Base-by-base conservation (phyloP, 2,113 vertebrate genomes). In the Herpetotheres cachinnans region DNA sequence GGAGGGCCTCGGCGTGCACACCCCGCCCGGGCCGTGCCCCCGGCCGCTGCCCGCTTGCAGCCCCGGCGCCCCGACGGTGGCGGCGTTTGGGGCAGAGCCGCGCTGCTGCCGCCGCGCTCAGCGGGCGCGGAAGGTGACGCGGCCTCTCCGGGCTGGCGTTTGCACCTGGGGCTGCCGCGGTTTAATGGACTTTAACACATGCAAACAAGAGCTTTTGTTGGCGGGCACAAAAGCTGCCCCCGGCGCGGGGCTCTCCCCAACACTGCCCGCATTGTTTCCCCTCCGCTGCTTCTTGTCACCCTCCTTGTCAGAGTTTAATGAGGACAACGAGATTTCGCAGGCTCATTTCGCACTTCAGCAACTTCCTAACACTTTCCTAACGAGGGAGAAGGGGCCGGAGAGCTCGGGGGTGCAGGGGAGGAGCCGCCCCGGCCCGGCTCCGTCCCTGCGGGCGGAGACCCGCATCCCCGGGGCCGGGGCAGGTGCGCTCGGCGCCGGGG, bases 281-380 rank as follows among this genome's bases (percentile, higher is more conserved):
- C 99, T 98, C 98, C 95, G 93, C 98, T 98, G 98, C 99, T 97
- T 99, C 99, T 99, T 98, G 98, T 99, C 99, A 98, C 98, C 98
- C 98, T 98, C 98, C 98, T 98, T 98, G 99, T 99, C 97, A 98
- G 98, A 98, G 98, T 99, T 99, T 99, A 99, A 99, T 99, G 98
- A 99, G 99, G 99, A 99, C 99, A 98, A 98, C 93, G 97, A 98
- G 98, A 96, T 98, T 99, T 99, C 97, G 97, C 98, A 97, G 98
- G 98, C 98, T 98, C 98, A 98, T 99, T 99, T 99, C 98, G 98
- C 99, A 99, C 99, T 99, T 98, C 98, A 99, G 97, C 98, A 98
- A 98, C 98, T 99, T 99, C 97, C 98, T 98, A 98, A 99, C 99
- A 99, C 99, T 98, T 99, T 97, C 83, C 96, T 99, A 99, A 99